phyloP scores from a whole-genome alignment of 2,888 invertebrate species.

The Anoplius nigerrimus region DNA sequence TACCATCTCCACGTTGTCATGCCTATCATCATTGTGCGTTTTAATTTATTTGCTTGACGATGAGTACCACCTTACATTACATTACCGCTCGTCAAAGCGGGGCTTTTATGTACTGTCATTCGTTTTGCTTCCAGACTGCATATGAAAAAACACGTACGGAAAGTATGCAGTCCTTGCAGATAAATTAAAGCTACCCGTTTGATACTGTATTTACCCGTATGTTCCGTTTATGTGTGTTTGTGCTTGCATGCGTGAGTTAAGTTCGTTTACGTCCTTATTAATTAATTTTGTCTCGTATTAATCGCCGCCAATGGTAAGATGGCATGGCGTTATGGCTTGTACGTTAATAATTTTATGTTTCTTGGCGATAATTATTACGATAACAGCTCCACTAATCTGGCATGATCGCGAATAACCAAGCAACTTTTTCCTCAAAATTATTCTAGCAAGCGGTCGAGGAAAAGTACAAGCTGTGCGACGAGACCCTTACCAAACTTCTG shows the following conservation, averaged over 20 bases:
- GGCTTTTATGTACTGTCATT: constrained; percentile 54
- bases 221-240: constrained; percentile 64
- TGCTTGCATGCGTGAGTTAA: constrained; percentile 74
- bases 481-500: constrained; percentile 87
- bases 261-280: constrained; percentile 58
- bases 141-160: constrained; percentile 57
- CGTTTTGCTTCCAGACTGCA: constrained; percentile 60
- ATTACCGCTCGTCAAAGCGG: constrained; percentile 44
- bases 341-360: too few species aligned
- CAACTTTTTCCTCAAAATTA: constrained; percentile 53
- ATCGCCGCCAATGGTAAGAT: constrained; percentile 67
- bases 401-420: too few species aligned
- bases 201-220: constrained; percentile 60
- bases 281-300: constrained; percentile 37
- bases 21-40: constrained; percentile 62
- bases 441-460: constrained; percentile 96
- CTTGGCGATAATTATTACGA: constrained; percentile 14
- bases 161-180: constrained; percentile 68
- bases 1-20: constrained; percentile 26
- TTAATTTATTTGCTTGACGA: constrained; percentile 70
- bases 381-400: too few species aligned
- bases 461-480: constrained; percentile 93
- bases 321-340: constrained; percentile 41
- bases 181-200: constrained; percentile 66
- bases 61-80: constrained; percentile 27